Conservation (phyloP, 2,888 invertebrate genomes). For the Zaprionus bogoriensis region DNA sequence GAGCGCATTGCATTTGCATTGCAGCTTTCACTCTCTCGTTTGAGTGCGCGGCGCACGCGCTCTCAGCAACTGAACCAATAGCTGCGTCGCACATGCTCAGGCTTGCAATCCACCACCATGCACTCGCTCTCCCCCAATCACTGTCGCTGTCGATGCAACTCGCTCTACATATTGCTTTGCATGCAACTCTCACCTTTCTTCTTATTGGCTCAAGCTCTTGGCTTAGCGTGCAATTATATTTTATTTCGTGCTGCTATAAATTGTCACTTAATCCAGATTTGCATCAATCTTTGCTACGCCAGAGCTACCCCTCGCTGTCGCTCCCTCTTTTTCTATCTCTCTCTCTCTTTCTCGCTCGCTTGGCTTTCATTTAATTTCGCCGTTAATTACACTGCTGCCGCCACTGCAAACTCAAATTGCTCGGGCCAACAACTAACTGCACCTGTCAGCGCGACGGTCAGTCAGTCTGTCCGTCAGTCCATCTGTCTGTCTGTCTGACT, state of each 20-base stretch:
- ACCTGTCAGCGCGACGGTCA: slow-evolving; percentile 45
- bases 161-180: too few relatives aligned
- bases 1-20: too few relatives aligned
- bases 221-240: neutral
- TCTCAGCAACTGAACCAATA: too few relatives aligned
- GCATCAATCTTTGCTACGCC: neutral
- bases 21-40: too few relatives aligned
- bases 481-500: too few relatives aligned
- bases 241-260: neutral
- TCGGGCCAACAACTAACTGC: slow-evolving; percentile 9
- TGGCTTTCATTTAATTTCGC: slow-evolving; percentile 51
- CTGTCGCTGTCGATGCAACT: too few relatives aligned
- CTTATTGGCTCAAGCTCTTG: neutral
- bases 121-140: too few relatives aligned
- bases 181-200: neutral
- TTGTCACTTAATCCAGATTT: neutral
- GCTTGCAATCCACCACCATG: too few relatives aligned
- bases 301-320: neutral
- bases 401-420: slow-evolving; percentile 22
- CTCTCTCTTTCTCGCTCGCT: neutral
- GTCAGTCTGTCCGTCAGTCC: too few relatives aligned
- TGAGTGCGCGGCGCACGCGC: too few relatives aligned
- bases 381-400: slow-evolving; percentile 66
- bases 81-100: too few relatives aligned
- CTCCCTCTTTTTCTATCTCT: neutral